Conservation (phyloP, 2,888 invertebrate species). For the Parnassius smintheus region DNA sequence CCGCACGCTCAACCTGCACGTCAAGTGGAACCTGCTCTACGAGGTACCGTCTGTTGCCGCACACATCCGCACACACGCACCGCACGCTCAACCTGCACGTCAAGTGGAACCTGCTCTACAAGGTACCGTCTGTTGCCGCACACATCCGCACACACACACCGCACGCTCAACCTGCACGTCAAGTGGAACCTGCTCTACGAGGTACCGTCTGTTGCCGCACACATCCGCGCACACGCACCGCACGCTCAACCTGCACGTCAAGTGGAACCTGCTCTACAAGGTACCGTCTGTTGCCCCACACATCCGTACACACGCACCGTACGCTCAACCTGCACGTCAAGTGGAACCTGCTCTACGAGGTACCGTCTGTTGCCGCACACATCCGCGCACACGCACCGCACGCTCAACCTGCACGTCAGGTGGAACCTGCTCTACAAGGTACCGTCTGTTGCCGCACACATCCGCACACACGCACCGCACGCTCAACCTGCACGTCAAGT, state of each 20-base stretch:
- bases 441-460: background rate
- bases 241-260: constrained; percentile 86
- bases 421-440: constrained; percentile 89
- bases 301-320: constrained; percentile 65
- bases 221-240: constrained; percentile 61
- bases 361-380: constrained; percentile 37
- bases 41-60: constrained; percentile 68
- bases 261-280: constrained; percentile 88
- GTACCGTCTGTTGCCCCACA: constrained; percentile 50
- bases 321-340: constrained; percentile 87
- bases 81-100: constrained; percentile 86
- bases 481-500: constrained; percentile 88
- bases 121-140: constrained; percentile 61
- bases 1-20: constrained; percentile 85
- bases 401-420: constrained; percentile 87
- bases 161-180: constrained; percentile 86
- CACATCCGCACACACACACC: constrained; percentile 54
- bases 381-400: constrained; percentile 55
- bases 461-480: constrained; percentile 67
- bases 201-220: too few species aligned
- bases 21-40: constrained; percentile 89
- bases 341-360: constrained; percentile 88
- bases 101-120: constrained; percentile 88
- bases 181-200: constrained; percentile 89
- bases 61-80: constrained; percentile 31